Percentiles rank a stretch among this genome's conserved stretches.
phyloP scores from a whole-genome alignment of 2,888 invertebrate species.

The Stegana nigrithorax region DNA sequence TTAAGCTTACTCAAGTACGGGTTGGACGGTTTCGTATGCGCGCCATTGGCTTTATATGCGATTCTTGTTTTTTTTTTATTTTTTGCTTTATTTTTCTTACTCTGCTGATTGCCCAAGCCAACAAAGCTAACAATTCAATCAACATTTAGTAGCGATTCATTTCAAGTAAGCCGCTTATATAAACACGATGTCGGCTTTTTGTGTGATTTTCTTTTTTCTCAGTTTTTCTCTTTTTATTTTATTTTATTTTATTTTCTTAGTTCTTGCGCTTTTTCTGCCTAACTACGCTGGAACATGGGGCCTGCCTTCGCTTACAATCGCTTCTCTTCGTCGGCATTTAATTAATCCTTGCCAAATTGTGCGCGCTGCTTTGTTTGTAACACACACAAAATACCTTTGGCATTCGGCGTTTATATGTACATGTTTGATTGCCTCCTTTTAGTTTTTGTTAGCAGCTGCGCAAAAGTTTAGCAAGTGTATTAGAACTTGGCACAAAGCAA shows the following conservation, averaged over 20 bases:
- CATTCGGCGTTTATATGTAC: too few species aligned
- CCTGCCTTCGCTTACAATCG: neutral
- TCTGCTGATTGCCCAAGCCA: conserved; percentile 15
- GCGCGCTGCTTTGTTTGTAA: too few species aligned
- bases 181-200: neutral
- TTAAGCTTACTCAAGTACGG: too few species aligned
- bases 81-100: neutral
- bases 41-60: too few species aligned
- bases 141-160: conserved; percentile 15
- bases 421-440: too few species aligned
- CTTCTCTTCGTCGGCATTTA: neutral
- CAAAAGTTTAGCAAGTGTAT: too few species aligned
- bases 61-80: neutral
- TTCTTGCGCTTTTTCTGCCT: too few species aligned
- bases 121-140: conserved; percentile 12
- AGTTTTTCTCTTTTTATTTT: neutral
- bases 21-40: too few species aligned
- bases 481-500: neutral
- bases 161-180: conserved; percentile 15
- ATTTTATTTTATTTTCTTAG: neutral
- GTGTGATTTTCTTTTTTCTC: neutral
- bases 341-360: neutral
- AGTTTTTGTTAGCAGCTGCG: too few species aligned
- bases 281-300: too few species aligned
- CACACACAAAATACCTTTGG: too few species aligned